phyloP scores from a whole-genome alignment of 2,888 invertebrate genomes.

The Hybos culiciformis region DNA sequence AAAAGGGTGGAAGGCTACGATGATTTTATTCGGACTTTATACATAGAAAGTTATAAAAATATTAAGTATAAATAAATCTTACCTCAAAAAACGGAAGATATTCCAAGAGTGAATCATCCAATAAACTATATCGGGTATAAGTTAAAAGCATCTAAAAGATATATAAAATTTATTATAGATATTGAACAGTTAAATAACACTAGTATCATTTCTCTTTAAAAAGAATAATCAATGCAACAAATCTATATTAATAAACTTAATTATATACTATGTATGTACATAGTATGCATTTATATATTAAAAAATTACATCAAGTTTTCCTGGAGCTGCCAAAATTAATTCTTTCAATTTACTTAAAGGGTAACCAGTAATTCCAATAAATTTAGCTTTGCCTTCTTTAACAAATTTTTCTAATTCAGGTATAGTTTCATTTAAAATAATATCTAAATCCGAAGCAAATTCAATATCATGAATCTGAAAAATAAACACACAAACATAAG shows the following conservation, averaged over 20 bases:
- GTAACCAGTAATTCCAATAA: constrained; percentile 80
- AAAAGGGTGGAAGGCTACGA: no score
- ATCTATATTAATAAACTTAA: not conserved
- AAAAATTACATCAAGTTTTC: constrained; percentile 29
- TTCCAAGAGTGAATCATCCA: constrained; percentile 57
- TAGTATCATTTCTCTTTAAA: not conserved
- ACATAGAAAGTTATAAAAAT: no score
- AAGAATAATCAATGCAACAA: not conserved
- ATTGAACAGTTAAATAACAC: no score
- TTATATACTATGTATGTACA: not conserved
- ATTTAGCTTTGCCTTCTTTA: constrained; percentile 55
- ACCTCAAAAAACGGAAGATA: constrained; percentile 53
- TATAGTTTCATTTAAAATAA: constrained; percentile 72
- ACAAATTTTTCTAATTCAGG: constrained; percentile 66
- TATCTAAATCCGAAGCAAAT: constrained; percentile 61
- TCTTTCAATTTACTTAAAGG: constrained; percentile 63
- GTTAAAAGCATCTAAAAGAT: constrained; percentile 38
- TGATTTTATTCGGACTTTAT: no score
- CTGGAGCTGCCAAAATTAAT: constrained; percentile 48
- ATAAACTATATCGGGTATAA: constrained; percentile 69
- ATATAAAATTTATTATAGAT: not conserved
- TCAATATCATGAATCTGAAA: constrained; percentile 83
- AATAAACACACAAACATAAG: not conserved
- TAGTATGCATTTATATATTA: not conserved
- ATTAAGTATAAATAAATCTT: no score